Base-by-base conservation (phyloP, 2,797 vertebrate genomes). In the Propithecus perrieri region DNA sequence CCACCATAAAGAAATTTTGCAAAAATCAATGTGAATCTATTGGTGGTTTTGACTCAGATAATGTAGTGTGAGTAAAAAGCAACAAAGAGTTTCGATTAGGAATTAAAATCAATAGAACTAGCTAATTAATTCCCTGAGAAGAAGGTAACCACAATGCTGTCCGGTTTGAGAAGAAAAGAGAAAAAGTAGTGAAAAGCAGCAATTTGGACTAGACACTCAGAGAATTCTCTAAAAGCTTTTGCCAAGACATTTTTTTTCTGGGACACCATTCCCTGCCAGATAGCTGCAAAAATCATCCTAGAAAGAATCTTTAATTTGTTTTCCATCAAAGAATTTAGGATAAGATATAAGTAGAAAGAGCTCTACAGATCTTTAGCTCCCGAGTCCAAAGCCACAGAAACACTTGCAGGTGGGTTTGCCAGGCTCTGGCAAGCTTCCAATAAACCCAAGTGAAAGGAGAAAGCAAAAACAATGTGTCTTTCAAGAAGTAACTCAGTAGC, bases 361-460 rank as follows among this genome's bases (percentile, higher is more conserved):
- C 24, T 7, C 35, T 30, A 57, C 30, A 63, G 76, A 86, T 91
- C 57, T 79, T 72, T 50, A 76, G 41, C 15, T 90, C 30, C 10
- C 48, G 24, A 55, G 28, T 30, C 24, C 48, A 88, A 89, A 61
- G 43, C 75, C 76, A 26, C 75, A 46, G 69, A 95, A 92, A 69
- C n/a, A 17, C 35, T 97, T 86, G 67, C 95, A 94, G 79, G 72
- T 95, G 33, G 67, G 46, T 41, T 67, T 92, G 94, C 87, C 93
- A 97, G 85, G 30, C 43, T 9, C 71, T 71, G 91, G 91, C 72
- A 43, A 7, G 14, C 88, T 84, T 95, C 71, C 75, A 96, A 33
- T 30, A 94, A 94, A 80, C 50, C 22, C 15, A 75, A 90, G 7
- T 5, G 18, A 91, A 96, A 94, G 6, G 38, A 55, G 75, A 61